These are phyloP conservation scores for Dryadula phaetusa DNA, from an alignment of 2,888 invertebrate species.

Conservation along the genomic window DNA sequence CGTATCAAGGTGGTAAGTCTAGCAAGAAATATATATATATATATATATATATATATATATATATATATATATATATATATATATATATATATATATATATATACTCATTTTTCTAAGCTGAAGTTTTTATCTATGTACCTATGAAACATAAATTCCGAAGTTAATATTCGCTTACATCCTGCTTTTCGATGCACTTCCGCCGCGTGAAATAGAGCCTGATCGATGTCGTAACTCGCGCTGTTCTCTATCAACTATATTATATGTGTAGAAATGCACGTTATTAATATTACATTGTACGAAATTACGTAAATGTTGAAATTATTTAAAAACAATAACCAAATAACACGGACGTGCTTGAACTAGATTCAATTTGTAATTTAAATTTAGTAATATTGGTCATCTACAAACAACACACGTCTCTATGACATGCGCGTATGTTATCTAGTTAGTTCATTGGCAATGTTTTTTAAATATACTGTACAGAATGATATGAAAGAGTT, in stretches of 20 bases:
- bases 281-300: not conserved
- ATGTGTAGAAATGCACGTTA: not conserved
- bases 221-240: conserved; percentile 17
- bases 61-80: no score
- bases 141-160: conserved; percentile 24
- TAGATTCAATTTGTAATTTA: not conserved
- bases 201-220: conserved; percentile 28
- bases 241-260: not conserved
- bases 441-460: not conserved
- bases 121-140: conserved; percentile 22
- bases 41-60: no score
- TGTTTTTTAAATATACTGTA: no score
- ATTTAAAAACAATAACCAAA: not conserved
- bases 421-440: not conserved
- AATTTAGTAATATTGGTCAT: not conserved
- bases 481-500: not conserved
- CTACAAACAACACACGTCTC: not conserved
- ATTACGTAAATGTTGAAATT: not conserved
- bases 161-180: conserved; percentile 28
- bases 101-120: conserved; percentile 1
- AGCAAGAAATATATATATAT: no score
- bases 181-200: conserved; percentile 29
- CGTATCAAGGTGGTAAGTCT: no score
- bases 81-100: no score
- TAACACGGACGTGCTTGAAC: not conserved